A percentile compares a stretch with the other conserved stretches of the same genome.
Evolutionary conservation across 2,113 vertebrate genomes (phyloP).

Genomic region (Sphyrna mokarran): DNA sequence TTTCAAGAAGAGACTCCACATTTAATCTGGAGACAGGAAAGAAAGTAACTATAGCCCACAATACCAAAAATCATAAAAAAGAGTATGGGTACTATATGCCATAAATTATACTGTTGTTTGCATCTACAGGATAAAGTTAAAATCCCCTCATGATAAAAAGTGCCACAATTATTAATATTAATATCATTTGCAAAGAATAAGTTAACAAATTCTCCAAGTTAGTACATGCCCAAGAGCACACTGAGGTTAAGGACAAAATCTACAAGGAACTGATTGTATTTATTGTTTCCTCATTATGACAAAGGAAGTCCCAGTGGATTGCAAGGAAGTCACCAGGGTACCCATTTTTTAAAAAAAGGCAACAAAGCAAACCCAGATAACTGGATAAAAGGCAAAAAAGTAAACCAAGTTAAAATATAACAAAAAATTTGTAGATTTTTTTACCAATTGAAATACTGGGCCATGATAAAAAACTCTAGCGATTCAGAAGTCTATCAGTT

Average conservation of each 20-base stretch:
- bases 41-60: background rate
- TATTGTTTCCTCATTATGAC: background rate
- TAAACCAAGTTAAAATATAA: too few species aligned
- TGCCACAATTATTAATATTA: background rate
- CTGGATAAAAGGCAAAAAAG: too few species aligned
- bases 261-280: background rate
- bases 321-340: background rate
- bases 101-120: background rate
- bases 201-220: background rate
- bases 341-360: background rate
- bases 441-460: too few species aligned
- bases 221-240: background rate
- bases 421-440: too few species aligned
- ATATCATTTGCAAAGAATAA: background rate
- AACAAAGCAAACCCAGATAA: background rate
- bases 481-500: too few species aligned
- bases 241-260: background rate
- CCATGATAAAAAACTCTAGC: too few species aligned
- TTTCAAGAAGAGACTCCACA: background rate
- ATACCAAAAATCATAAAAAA: background rate
- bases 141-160: background rate
- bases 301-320: background rate
- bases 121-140: background rate
- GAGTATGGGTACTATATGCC: background rate
- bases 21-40: background rate